phyloP scores from a whole-genome alignment of 2,888 invertebrate species.

The Laothoe populi region DNA sequence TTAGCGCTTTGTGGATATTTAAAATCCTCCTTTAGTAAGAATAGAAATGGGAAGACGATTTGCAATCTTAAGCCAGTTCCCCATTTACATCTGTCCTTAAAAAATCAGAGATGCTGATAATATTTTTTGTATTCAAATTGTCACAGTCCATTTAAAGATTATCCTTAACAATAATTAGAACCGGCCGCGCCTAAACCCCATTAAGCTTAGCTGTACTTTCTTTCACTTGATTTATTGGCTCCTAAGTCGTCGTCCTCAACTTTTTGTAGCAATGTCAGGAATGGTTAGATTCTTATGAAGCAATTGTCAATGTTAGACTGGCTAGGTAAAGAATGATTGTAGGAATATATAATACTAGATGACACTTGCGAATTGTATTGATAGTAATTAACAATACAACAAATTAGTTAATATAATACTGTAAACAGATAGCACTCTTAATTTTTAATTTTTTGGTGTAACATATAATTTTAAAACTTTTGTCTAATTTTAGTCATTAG shows the following conservation, averaged over 20 bases:
- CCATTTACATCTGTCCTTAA: neutral
- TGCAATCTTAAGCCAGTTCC: neutral
- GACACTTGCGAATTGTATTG: no score
- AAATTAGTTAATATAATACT: no score
- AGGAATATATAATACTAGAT: no score
- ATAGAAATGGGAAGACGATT: neutral
- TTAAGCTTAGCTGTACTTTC: constrained; percentile 38
- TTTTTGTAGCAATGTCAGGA: no score
- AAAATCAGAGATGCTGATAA: neutral
- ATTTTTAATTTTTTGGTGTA: no score
- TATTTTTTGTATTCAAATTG: constrained; percentile 13
- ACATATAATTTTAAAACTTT: no score
- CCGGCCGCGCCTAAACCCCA: constrained; percentile 33
- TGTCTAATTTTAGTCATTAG: no score
- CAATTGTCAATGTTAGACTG: no score
- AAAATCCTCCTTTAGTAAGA: neutral
- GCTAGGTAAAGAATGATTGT: no score
- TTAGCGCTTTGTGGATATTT: neutral
- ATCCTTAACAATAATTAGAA: constrained; percentile 27
- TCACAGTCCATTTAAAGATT: constrained; percentile 26
- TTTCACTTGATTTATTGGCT: constrained; percentile 11
- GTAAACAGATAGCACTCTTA: no score
- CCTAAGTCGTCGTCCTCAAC: neutral
- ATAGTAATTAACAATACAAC: no score
- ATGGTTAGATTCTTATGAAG: neutral